Evolutionary conservation across 1,140 invertebrate species (phyloP).

Genomic region (Aphelenchoides besseyi): DNA sequence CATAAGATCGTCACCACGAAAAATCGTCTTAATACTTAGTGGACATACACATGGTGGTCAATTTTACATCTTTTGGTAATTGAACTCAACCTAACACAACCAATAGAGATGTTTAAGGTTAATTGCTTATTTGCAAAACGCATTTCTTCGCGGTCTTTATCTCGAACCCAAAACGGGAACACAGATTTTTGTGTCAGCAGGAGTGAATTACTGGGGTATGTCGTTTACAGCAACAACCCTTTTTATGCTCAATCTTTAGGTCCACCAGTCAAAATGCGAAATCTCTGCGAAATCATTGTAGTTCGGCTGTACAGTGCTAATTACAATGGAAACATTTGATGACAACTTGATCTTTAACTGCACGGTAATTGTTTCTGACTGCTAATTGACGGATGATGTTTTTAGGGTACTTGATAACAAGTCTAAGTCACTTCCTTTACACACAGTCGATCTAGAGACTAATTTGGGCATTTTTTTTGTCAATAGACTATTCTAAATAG

Average conservation of each 20-base stretch:
- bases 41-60: conserved; percentile 39
- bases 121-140: conserved; percentile 28
- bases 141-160: conserved; percentile 38
- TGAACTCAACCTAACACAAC: background rate
- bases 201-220: conserved; percentile 39
- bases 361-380: too few species aligned
- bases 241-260: background rate
- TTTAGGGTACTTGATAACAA: too few species aligned
- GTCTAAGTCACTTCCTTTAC: background rate
- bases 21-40: conserved; percentile 40
- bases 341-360: too few species aligned
- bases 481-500: too few species aligned
- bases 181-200: conserved; percentile 40
- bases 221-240: background rate
- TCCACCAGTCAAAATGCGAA: conserved; percentile 26
- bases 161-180: conserved; percentile 20
- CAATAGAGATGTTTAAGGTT: background rate
- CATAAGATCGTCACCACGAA: conserved; percentile 11
- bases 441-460: too few species aligned
- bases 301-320: background rate
- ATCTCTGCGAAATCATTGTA: conserved; percentile 18
- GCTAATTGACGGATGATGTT: background rate
- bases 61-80: conserved; percentile 33
- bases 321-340: background rate
- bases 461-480: conserved; percentile 6